Percentiles rank a stretch among this genome's conserved stretches.
phyloP scores from a whole-genome alignment of 2,888 invertebrate species.

The Stramonita haemastoma region DNA sequence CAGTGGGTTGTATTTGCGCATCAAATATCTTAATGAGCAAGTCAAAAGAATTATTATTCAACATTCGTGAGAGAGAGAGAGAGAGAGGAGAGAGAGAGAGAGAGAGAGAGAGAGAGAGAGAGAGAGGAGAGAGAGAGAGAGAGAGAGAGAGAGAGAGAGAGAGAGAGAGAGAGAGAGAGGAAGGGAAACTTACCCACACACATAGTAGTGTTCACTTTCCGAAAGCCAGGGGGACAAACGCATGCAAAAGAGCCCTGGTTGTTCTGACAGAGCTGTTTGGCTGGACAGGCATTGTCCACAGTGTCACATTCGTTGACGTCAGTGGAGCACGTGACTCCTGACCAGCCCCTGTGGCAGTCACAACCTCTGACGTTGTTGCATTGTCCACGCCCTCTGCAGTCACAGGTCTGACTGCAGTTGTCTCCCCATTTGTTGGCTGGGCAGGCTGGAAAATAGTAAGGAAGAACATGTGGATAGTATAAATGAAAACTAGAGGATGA shows the following conservation, averaged over 20 bases:
- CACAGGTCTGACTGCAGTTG: conserved; percentile 48
- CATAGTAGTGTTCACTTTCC: conserved; percentile 12
- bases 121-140: too few relatives aligned
- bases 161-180: too few relatives aligned
- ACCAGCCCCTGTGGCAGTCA: conserved; percentile 53
- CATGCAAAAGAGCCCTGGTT: conserved; percentile 46
- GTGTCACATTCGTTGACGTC: conserved; percentile 56
- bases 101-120: too few relatives aligned
- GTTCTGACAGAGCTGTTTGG: conserved; percentile 44
- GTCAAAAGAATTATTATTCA: too few relatives aligned
- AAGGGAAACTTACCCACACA: too few relatives aligned
- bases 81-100: too few relatives aligned
- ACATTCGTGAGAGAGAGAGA: too few relatives aligned
- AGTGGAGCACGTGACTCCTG: conserved; percentile 48
- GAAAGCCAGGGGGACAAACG: conserved; percentile 45
- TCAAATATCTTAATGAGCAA: too few relatives aligned
- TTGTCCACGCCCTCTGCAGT: conserved; percentile 46
- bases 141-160: too few relatives aligned
- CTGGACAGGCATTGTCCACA: conserved; percentile 27
- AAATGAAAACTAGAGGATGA: background rate
- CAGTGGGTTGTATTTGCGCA: too few relatives aligned
- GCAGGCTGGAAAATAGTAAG: conserved; percentile 47
- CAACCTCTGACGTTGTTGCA: conserved; percentile 54
- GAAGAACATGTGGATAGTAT: background rate
- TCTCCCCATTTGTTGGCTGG: conserved; percentile 44